phyloP scores from a whole-genome alignment of 2,888 invertebrate genomes.

The Heliconius charithonia region DNA sequence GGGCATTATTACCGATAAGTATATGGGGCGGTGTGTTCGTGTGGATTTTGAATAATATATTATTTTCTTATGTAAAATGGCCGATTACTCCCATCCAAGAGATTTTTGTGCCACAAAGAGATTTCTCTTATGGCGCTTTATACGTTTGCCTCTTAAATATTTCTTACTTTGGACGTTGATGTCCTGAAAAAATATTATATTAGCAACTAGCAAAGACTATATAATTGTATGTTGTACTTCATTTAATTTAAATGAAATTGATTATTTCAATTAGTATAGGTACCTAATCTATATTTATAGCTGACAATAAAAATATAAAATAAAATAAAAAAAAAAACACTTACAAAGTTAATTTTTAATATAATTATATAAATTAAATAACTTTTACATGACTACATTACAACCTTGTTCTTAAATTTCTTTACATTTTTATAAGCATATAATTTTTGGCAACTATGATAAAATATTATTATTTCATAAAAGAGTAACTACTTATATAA shows the following conservation, averaged over 20 bases:
- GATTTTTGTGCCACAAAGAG: slow-evolving; percentile 75
- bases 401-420: too few species aligned
- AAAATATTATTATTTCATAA: neutral
- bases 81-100: slow-evolving; percentile 80
- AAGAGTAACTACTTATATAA: neutral
- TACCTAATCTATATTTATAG: too few species aligned
- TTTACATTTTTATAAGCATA: too few species aligned
- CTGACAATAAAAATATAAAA: too few species aligned
- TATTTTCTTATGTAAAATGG: slow-evolving; percentile 83
- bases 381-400: too few species aligned
- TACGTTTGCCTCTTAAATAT: slow-evolving; percentile 75
- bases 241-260: neutral
- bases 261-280: too few species aligned
- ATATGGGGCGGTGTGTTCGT: slow-evolving; percentile 72
- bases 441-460: too few species aligned
- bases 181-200: neutral
- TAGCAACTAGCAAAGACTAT: neutral
- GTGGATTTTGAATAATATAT: slow-evolving; percentile 84
- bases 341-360: too few species aligned
- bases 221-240: neutral
- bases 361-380: too few species aligned
- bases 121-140: slow-evolving; percentile 79
- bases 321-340: too few species aligned
- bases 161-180: slow-evolving; percentile 19
- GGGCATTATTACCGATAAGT: slow-evolving; percentile 81